Evolutionary conservation across 1,140 invertebrate genomes (phyloP).

Genomic region (Anthonomus grandis): DNA sequence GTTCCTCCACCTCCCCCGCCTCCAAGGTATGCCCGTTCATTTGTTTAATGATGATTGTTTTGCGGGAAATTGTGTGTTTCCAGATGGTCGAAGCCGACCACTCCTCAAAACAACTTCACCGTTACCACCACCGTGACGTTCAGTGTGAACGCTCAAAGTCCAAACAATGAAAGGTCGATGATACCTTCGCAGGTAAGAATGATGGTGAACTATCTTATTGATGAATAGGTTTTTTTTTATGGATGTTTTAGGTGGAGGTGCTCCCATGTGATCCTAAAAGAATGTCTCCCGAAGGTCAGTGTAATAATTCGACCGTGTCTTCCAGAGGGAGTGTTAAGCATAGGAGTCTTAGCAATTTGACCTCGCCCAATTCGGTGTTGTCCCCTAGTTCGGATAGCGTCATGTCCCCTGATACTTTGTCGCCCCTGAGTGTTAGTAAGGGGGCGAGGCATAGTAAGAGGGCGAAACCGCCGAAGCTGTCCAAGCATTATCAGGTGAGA

Average conservation of each 20-base stretch:
- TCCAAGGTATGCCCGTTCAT: constrained; percentile 13
- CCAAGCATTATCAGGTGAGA: constrained; percentile 58
- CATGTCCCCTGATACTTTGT: constrained; percentile 50
- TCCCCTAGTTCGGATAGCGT: constrained; percentile 56
- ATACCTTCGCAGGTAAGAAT: constrained; percentile 25
- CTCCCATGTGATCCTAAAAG: constrained; percentile 49
- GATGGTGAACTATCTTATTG: neutral
- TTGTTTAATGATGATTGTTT: neutral
- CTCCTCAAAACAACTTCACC: constrained; percentile 72
- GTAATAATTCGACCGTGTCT: constrained; percentile 52
- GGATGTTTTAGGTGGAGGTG: constrained; percentile 21
- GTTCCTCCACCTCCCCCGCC: constrained; percentile 61
- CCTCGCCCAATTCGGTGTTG: constrained; percentile 55
- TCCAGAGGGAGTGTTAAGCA: constrained; percentile 51
- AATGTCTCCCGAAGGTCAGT: constrained; percentile 53
- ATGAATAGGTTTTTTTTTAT: constrained; percentile 5
- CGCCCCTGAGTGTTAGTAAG: constrained; percentile 41
- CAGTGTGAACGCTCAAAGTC: constrained; percentile 61
- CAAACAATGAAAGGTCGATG: constrained; percentile 29
- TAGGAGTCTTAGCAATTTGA: constrained; percentile 39
- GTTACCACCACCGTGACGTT: constrained; percentile 81
- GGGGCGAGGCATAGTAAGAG: constrained; percentile 40
- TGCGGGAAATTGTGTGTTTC: neutral
- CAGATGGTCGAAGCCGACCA: constrained; percentile 61
- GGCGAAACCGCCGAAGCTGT: constrained; percentile 59